phyloP scores from a whole-genome alignment of 2,888 invertebrate genomes.

The Seira sanloemensis region DNA sequence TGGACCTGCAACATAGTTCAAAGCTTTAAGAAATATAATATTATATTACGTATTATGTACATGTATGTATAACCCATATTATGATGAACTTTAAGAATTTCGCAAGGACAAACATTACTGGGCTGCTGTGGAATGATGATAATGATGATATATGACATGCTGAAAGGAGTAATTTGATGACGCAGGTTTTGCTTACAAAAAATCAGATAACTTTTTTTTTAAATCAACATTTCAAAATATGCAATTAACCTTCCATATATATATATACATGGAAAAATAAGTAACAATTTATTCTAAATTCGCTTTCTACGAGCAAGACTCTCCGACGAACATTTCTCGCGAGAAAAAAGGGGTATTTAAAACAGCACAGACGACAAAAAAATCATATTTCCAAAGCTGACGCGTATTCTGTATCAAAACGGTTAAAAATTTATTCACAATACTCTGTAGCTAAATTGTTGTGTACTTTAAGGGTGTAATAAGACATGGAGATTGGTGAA shows the following conservation, averaged over 20 bases:
- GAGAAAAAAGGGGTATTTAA: slow-evolving; percentile 56
- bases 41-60: slow-evolving; percentile 3
- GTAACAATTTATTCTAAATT: slow-evolving; percentile 6
- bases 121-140: slow-evolving; percentile 26
- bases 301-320: slow-evolving; percentile 44
- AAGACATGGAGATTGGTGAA: slow-evolving; percentile 10
- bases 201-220: background rate
- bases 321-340: slow-evolving; percentile 32
- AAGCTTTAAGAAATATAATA: slow-evolving; percentile 48
- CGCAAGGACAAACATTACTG: slow-evolving; percentile 15
- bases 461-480: background rate
- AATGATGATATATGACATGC: background rate
- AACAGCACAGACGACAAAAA: slow-evolving; percentile 16
- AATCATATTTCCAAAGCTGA: slow-evolving; percentile 30
- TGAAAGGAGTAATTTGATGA: slow-evolving; percentile 32
- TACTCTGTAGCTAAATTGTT: slow-evolving; percentile 57
- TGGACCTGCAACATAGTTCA: slow-evolving; percentile 63
- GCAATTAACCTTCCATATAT: background rate
- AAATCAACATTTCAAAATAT: slow-evolving; percentile 18
- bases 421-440: slow-evolving; percentile 59
- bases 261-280: too few species aligned
- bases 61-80: background rate
- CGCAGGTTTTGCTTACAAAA: slow-evolving; percentile 48
- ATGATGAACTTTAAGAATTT: slow-evolving; percentile 6
- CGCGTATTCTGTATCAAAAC: slow-evolving; percentile 45